A percentile compares a stretch with the other conserved stretches of the same genome.
Conservation (phyloP, 2,113 vertebrate species). For the Macquaria australasica region DNA sequence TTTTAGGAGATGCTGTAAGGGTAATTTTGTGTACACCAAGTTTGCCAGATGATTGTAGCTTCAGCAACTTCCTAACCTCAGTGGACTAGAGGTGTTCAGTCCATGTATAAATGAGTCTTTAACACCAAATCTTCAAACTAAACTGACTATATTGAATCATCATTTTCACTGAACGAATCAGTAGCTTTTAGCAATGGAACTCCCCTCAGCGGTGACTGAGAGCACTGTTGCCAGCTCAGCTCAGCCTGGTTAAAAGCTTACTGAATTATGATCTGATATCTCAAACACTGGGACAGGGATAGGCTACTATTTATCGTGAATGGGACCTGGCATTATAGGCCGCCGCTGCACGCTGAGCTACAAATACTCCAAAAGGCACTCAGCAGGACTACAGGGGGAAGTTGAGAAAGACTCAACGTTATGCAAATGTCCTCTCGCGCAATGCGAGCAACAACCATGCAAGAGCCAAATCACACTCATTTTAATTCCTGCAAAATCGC, state of each 20-base stretch:
- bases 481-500: too few relatives aligned
- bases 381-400: neutral
- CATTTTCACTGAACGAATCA: neutral
- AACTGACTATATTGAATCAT: neutral
- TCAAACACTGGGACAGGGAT: neutral
- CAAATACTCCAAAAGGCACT: neutral
- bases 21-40: neutral
- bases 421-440: neutral
- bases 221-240: neutral
- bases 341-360: neutral
- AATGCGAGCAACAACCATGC: neutral
- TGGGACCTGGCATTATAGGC: neutral
- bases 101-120: neutral
- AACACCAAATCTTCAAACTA: slow-evolving; percentile 3
- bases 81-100: neutral
- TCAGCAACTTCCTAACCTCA: neutral
- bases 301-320: neutral
- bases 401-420: neutral
- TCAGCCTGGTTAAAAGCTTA: slow-evolving; percentile 2
- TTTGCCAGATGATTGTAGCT: neutral
- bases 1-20: neutral
- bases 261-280: neutral
- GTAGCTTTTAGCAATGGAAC: neutral
- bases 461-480: neutral
- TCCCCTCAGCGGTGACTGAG: neutral